Evolutionary conservation across 2,888 invertebrate species (phyloP).

Genomic region (Campoplex nolae): DNA sequence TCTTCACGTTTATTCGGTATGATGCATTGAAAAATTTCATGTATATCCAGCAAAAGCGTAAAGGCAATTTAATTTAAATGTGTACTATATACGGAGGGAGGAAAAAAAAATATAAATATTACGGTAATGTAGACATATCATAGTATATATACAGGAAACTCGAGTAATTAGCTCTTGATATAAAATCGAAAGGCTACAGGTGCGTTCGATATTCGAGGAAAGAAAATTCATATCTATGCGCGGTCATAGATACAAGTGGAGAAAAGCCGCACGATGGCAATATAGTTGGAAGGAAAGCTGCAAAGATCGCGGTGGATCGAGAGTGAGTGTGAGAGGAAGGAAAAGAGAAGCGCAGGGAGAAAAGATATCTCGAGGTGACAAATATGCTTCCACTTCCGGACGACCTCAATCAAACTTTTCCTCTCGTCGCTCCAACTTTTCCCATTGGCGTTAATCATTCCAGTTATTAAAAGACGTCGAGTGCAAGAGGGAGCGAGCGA

Average conservation of each 20-base stretch:
- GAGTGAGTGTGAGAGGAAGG: neutral
- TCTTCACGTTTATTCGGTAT: neutral
- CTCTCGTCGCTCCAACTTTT: conserved; percentile 71
- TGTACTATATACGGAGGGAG: no score
- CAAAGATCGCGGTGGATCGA: neutral
- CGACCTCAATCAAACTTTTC: conserved; percentile 79
- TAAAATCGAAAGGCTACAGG: neutral
- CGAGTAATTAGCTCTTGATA: neutral
- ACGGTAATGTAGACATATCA: no score
- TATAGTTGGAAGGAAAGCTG: neutral
- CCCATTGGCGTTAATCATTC: conserved; percentile 76
- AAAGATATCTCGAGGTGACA: conserved; percentile 49
- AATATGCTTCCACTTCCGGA: conserved; percentile 71
- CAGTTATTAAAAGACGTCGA: conserved; percentile 75
- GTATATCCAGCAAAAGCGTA: no score
- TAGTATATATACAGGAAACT: neutral
- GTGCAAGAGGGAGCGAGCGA: conserved; percentile 54
- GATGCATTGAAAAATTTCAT: neutral
- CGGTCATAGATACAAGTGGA: neutral
- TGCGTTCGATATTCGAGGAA: neutral
- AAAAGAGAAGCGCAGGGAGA: neutral
- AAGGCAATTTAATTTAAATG: no score
- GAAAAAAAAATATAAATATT: no score
- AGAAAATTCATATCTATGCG: neutral
- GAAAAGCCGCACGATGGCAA: neutral